Base-by-base conservation (phyloP, 2,113 vertebrate genomes). In the Pelecanoides urinatrix region DNA sequence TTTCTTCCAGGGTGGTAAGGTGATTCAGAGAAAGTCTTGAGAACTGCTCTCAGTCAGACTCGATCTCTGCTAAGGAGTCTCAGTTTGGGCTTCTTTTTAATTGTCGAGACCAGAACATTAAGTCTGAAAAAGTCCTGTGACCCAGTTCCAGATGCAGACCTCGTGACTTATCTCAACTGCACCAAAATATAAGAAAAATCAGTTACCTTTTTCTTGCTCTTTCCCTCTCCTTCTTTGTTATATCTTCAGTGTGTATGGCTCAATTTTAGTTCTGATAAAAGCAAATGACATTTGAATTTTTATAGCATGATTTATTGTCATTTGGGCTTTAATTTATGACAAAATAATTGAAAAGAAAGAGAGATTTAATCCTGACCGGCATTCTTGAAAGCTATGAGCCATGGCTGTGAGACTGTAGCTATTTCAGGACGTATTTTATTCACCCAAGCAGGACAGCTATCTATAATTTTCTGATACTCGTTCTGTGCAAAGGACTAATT, bases 271-370 rank as follows among this genome's bases (percentile, higher is more conserved):
- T 68, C 70, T 78, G 81, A 78, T 94, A 87, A 82, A 87, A 87
- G 91, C 73, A 95, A 96, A 96, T 56, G 56, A 71, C 77, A 65
- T 85, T 94, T 85, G 94, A 91, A 78, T 81, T 95, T 92, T 89
- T 95, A 94, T 65, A 72, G 73, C n/a, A 2, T 89, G 93, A 96
- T 90, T 92, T 95, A 91, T 90, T 94, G 89, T 95, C 93, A 82
- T 94, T 96, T 96, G 81, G 58, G 32, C 55, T 79, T 91, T 89
- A 59, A 95, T 95, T 96, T 67, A 61, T 63, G 56, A 91, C 94
- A 90, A 92, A 91, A 84, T 78, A 84, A 85, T 89, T 89, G 83
- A 89, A 92, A 91, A 91, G 86, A 80, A 93, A 74, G 90, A 80
- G 62, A 73, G 68, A 62, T 96, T 95, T 95, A 94, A 83, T 86